Evolutionary conservation across 2,888 invertebrate genomes (phyloP).

Genomic region (Ormyrus nitidulus): DNA sequence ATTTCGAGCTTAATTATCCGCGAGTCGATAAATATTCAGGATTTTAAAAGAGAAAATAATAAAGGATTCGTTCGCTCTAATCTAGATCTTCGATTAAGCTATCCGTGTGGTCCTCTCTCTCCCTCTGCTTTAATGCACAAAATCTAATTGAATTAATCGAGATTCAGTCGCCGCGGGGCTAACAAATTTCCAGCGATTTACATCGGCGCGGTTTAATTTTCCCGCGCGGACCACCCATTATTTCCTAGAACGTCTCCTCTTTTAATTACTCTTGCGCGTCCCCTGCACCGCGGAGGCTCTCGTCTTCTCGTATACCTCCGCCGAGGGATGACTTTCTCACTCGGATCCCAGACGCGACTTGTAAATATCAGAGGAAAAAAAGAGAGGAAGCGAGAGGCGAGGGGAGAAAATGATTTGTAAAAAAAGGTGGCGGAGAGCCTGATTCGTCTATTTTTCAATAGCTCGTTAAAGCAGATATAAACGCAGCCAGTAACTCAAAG

Average conservation of each 20-base stretch:
- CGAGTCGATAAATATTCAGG: constrained; percentile 26
- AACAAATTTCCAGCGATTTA: too few species aligned
- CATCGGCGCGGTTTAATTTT: too few species aligned
- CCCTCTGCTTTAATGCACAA: neutral
- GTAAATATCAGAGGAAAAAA: neutral
- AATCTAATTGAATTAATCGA: constrained; percentile 32
- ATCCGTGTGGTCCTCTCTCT: constrained; percentile 26
- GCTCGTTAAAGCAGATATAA: constrained; percentile 39
- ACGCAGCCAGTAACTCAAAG: constrained; percentile 30
- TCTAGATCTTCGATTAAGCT: too few species aligned
- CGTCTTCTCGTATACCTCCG: too few species aligned
- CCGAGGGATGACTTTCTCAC: too few species aligned
- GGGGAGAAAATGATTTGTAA: constrained; percentile 3
- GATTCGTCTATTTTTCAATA: constrained; percentile 33
- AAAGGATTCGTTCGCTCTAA: too few species aligned
- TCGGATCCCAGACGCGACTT: too few species aligned
- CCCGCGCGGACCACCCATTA: too few species aligned
- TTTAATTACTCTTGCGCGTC: too few species aligned
- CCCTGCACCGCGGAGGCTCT: too few species aligned
- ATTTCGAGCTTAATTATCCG: constrained; percentile 12
- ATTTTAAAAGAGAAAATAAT: neutral
- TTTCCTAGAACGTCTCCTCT: too few species aligned
- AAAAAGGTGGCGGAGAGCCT: neutral
- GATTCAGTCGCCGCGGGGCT: neutral
- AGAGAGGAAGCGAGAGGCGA: neutral